Evolutionary conservation across 2,888 invertebrate species (phyloP).

Genomic region (Ommatoiulus sabulosus): DNA sequence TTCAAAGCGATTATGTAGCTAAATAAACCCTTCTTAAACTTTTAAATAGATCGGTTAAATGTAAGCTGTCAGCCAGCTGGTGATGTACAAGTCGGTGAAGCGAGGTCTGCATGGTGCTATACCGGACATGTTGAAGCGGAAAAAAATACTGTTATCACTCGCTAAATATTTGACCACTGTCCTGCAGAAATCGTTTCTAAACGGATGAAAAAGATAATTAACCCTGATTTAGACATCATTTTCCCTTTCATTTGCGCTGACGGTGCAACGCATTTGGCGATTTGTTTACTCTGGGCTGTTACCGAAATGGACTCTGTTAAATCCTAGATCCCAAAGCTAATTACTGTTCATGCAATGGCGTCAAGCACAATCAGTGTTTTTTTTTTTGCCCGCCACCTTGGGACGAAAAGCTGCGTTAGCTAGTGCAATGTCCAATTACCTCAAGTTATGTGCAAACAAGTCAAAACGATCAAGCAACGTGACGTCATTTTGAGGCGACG

Average conservation of each 20-base stretch:
- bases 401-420: background rate
- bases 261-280: background rate
- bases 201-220: background rate
- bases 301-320: background rate
- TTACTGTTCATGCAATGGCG: background rate
- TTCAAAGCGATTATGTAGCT: too few relatives aligned
- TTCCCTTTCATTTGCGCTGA: background rate
- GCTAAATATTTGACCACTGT: background rate
- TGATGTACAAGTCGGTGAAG: too few relatives aligned
- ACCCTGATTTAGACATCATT: constrained; percentile 32
- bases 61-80: too few relatives aligned
- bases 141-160: too few relatives aligned
- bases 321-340: constrained; percentile 5
- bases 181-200: background rate
- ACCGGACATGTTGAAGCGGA: too few relatives aligned
- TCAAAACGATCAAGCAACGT: background rate
- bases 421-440: constrained; percentile 8
- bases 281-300: constrained; percentile 1
- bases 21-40: too few relatives aligned
- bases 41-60: too few relatives aligned
- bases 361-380: background rate
- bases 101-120: too few relatives aligned
- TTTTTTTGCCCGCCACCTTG: background rate
- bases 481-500: background rate
- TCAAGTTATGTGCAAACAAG: constrained; percentile 35